phyloP scores from a whole-genome alignment of 1,140 invertebrate species.

The Chironomus striatipennis region DNA sequence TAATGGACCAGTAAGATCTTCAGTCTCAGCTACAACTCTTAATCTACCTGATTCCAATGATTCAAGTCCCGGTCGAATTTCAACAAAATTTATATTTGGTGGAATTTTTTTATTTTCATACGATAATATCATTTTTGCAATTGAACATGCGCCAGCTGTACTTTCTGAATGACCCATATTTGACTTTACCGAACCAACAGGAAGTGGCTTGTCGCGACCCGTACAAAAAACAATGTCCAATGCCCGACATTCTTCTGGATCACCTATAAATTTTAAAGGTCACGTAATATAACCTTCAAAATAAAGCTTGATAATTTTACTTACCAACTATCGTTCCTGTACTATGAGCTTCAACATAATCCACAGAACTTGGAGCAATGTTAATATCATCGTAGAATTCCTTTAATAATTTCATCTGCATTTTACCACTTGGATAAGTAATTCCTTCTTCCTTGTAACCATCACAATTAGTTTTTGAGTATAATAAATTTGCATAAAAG shows the following conservation, averaged over 20 bases:
- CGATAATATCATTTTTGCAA: slow-evolving; percentile 70
- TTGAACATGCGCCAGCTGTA: slow-evolving; percentile 73
- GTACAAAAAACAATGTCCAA: slow-evolving; percentile 75
- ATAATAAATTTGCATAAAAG: slow-evolving; percentile 53
- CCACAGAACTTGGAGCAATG: slow-evolving; percentile 58
- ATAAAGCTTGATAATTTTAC: background rate
- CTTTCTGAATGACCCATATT: slow-evolving; percentile 91
- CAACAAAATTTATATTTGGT: slow-evolving; percentile 69
- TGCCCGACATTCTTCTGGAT: slow-evolving; percentile 80
- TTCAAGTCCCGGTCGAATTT: slow-evolving; percentile 63
- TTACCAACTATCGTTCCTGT: slow-evolving; percentile 59
- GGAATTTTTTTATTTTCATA: slow-evolving; percentile 66
- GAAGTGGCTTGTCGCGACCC: slow-evolving; percentile 55
- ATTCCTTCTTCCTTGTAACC: slow-evolving; percentile 85
- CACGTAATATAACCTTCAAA: too few relatives aligned
- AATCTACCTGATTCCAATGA: slow-evolving; percentile 60
- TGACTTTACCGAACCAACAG: slow-evolving; percentile 86
- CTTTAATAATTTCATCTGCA: slow-evolving; percentile 67
- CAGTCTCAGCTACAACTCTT: slow-evolving; percentile 58
- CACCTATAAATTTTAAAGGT: slow-evolving; percentile 43
- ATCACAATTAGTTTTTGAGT: slow-evolving; percentile 68
- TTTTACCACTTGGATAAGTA: slow-evolving; percentile 77
- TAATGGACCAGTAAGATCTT: slow-evolving; percentile 49
- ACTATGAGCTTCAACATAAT: slow-evolving; percentile 87
- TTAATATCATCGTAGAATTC: slow-evolving; percentile 83